Conservation (phyloP, 2,888 invertebrate species). For the Thereva nobilitata region DNA sequence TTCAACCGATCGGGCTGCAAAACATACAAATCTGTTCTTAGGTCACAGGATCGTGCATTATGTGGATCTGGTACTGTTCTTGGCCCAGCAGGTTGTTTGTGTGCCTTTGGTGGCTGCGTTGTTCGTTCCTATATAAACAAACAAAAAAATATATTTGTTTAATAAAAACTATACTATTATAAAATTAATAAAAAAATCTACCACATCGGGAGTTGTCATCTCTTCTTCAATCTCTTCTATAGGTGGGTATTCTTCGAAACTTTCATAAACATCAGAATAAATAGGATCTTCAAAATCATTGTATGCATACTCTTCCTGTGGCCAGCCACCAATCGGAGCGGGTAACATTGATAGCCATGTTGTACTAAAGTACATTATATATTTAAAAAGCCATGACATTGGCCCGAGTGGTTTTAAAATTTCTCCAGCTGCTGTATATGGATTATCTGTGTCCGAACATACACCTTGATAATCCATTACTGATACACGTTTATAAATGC, state of each 20-base stretch:
- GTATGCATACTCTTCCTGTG: conserved; percentile 55
- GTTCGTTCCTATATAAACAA: conserved; percentile 50
- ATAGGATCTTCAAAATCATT: conserved; percentile 55
- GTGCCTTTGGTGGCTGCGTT: conserved; percentile 54
- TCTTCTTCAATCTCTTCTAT: conserved; percentile 42
- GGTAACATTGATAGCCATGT: conserved; percentile 56
- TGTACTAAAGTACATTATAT: conserved; percentile 51
- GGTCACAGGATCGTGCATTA: conserved; percentile 79
- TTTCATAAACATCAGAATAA: conserved; percentile 56
- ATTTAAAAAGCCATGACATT: conserved; percentile 53
- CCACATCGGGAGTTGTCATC: conserved; percentile 55
- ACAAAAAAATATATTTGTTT: not conserved
- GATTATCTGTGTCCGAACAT: conserved; percentile 72
- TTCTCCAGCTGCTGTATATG: conserved; percentile 56
- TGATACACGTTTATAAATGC: conserved; percentile 84
- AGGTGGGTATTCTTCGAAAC: conserved; percentile 53
- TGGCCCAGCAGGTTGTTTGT: conserved; percentile 52
- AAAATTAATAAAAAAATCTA: conserved; percentile 41
- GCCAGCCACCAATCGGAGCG: conserved; percentile 53
- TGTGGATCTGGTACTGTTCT: conserved; percentile 62
- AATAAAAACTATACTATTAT: not conserved
- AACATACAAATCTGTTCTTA: conserved; percentile 84
- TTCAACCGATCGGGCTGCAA: conserved; percentile 80
- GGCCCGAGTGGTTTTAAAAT: conserved; percentile 50
- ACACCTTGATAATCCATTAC: conserved; percentile 89